Evolutionary conservation across 2,888 invertebrate genomes (phyloP), one percentile per base, ranked within the genome.

Genomic region (Heteromurus nitidus): DNA sequence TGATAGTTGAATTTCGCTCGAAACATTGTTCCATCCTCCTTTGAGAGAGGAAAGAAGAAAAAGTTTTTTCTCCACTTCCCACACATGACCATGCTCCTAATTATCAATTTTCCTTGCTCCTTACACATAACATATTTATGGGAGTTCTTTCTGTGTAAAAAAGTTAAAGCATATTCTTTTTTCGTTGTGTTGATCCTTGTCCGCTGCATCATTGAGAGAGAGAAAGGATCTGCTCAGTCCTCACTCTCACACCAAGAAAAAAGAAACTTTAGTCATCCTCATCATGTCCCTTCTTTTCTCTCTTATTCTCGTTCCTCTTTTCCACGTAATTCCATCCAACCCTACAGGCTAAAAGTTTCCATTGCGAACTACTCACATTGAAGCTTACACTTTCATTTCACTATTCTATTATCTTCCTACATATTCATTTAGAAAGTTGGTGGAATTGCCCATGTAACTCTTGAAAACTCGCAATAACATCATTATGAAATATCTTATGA

Each of bases 351-450:
- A 36, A 5, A 47, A 47, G 9, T 18, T 68, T 13, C 30, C 44
- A 24, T 70, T 36, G 18, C 30, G 30, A 13, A 31, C 22, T 44
- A 16, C 47, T 47, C 24, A 31, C 58, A 44, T n/a, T 22, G 5
- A n/a, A 20, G 7, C 31, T 62, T 50, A 13, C 36, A 24, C 31
- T 22, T 77, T n/a, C 58, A 55, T 67, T 42, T 30, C 60, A 60
- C 60, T 62, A 60, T 69, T 68, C 69, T 69, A 69, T 77, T 77
- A 77, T 77, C 77, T 69, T 28, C 47, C 77, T 31, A 60, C 69
- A 77, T 69, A 77, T 77, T 77, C 77, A 77, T 77, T 77, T 62
- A 68, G 77, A 77, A 77, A 77, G 77, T 77, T 77, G 31, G 20
- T 68, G 69, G 69, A 60, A 77, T 77, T 69, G 77, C 60, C 77